Evolutionary conservation across 2,888 invertebrate genomes (phyloP), one percentile per base, ranked within the genome.

Genomic region (Chloroclystis v-ata): DNA sequence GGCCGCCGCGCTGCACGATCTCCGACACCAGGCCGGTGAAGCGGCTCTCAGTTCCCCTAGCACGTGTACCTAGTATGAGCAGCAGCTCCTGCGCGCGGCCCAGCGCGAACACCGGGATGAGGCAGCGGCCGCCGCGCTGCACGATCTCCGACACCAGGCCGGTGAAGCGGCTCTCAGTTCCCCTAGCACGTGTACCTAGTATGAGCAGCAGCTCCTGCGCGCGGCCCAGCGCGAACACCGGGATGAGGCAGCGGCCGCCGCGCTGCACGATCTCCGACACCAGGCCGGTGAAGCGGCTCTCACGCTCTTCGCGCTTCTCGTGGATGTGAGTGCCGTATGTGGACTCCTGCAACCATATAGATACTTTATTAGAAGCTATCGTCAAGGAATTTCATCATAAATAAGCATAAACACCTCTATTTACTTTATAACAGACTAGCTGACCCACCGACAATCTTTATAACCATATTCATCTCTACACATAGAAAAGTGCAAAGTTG

Each of bases 311-410:
- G 5, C 99, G 90, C 72, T 98, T 97, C 80, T 99, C 99, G 82
- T 99, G 99, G 56, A 99, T 97, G 79, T 99, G 99, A 0, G 98
- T 99, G 13, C 99, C 99, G 81, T 99, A 99, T 0, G 99, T 99
- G 0, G 99, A 97, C 82, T 99, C 99, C 94, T 95, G 65, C 1
- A 9, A 14, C 7, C 1, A 35, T 10, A 20, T 5, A 16, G 1
- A 20, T 5, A 20, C 5, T 20, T 20, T 20, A 20, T 20, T 20
- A 20, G 5, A 4, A n/a, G n/a, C n/a, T n/a, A n/a, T n/a, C n/a
- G n/a, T n/a, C n/a, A n/a, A n/a, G n/a, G n/a, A n/a, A n/a, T n/a
- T n/a, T n/a, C n/a, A n/a, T n/a, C n/a, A n/a, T n/a, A n/a, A n/a
- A n/a, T n/a, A n/a, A n/a, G n/a, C n/a, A n/a, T n/a, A n/a, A n/a